Evolutionary conservation across 2,797 vertebrate genomes (phyloP), one percentile per base, ranked within the genome.

Genomic region (Macroramphosus scolopax): DNA sequence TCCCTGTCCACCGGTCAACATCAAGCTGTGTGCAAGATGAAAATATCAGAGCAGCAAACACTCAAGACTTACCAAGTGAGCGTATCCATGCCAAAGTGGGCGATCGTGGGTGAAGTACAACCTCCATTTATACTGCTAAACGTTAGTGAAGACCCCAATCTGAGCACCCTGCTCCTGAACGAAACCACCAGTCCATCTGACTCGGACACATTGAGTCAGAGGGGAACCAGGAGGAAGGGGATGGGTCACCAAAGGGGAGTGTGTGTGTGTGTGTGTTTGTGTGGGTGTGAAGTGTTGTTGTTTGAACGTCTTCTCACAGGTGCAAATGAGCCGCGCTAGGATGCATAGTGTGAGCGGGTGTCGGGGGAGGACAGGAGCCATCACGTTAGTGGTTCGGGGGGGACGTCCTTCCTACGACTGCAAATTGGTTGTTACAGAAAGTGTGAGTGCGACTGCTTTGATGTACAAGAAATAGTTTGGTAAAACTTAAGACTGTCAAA

Each of bases 41-140:
- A 26, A 28, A 36, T 32, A 24, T 17, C 28, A 44, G 34, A 1
- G 44, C 15, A 36, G 43, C 30, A 41, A 28, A 55, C 15, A 25
- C 22, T 11, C 11, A 15, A 11, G 22, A 6, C 85, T 86, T 82
- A 88, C 85, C 85, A 40, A 87, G 81, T 0, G 80, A 83, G 43
- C 72, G 84, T 40, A 87, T 59, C 87, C 85, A 86, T 33, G 62
- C 82, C 57, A 84, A 50, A 44, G 78, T 81, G 17, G 85, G 83
- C 1, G 83, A 83, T n/a, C 59, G 68, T 8, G 81, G 81, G 52
- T 80, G 76, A 0, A 86, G 38, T 2, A 69, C 45, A 48, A 87
- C 5, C 56, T 88, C 85, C 87, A 87, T 88, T 64, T 36, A n/a
- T 40, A 16, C 11, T 20, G 40, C 20, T 5, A 49, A 38, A 42